Conservation (phyloP, 1,140 invertebrate species). For the Bombus difficillimus region DNA sequence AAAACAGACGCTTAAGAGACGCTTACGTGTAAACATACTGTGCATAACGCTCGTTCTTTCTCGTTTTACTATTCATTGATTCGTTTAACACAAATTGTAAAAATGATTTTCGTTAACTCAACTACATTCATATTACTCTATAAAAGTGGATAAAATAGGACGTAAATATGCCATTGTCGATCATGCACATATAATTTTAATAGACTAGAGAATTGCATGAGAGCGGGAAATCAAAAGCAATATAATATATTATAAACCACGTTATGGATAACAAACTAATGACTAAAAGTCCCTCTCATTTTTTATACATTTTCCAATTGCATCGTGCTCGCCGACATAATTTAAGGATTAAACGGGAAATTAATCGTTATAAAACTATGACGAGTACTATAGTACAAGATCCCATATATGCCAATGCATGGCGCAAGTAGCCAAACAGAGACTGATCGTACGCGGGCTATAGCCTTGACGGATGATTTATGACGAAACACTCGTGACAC, state of each 20-base stretch:
- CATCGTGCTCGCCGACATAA: background rate
- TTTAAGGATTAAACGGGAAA: constrained; percentile 23
- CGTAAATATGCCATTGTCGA: constrained; percentile 3
- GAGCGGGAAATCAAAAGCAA: constrained; percentile 55
- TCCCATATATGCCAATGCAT: constrained; percentile 62
- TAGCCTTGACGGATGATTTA: constrained; percentile 62
- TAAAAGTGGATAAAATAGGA: background rate
- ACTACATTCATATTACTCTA: background rate
- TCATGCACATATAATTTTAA: background rate
- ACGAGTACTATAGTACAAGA: constrained; percentile 46
- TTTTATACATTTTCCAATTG: constrained; percentile 3
- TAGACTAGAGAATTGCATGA: constrained; percentile 9
- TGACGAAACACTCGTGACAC: constrained; percentile 47
- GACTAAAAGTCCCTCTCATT: constrained; percentile 65
- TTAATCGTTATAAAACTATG: constrained; percentile 38
- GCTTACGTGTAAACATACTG: constrained; percentile 66
- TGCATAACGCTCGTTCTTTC: constrained; percentile 42
- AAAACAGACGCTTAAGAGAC: constrained; percentile 66
- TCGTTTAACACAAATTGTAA: background rate
- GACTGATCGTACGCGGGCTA: constrained; percentile 62
- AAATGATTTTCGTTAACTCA: background rate
- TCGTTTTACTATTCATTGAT: background rate
- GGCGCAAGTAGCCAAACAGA: constrained; percentile 65
- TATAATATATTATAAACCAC: constrained; percentile 45
- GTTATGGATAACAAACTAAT: constrained; percentile 43